A percentile compares a stretch with the other conserved stretches of the same genome.
These are phyloP conservation scores for Bovichtus variegatus DNA, from an alignment of 2,797 vertebrate genomes.

Conservation along the genomic window DNA sequence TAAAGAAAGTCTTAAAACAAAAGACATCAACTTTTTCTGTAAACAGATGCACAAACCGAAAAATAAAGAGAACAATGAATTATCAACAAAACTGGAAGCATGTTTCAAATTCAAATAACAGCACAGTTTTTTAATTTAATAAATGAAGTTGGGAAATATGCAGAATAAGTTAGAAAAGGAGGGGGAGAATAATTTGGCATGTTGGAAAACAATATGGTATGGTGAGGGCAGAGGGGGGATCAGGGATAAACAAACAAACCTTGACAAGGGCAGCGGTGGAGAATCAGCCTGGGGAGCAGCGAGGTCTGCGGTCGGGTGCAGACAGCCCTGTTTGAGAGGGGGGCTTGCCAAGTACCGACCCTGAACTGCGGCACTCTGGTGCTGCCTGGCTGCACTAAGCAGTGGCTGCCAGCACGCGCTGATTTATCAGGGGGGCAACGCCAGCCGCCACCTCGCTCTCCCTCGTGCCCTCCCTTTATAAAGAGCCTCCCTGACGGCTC, in stretches of 20 bases:
- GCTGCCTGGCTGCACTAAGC: slow-evolving; percentile 83
- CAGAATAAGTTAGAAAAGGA: slow-evolving; percentile 77
- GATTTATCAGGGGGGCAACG: slow-evolving; percentile 89
- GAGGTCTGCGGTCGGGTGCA: slow-evolving; percentile 78
- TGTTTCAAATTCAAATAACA: slow-evolving; percentile 65
- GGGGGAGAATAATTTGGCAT: slow-evolving; percentile 72
- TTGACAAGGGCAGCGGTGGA: slow-evolving; percentile 81
- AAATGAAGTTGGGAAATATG: slow-evolving; percentile 81
- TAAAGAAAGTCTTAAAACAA: slow-evolving; percentile 28
- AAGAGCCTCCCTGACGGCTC: slow-evolving; percentile 89
- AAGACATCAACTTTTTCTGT: slow-evolving; percentile 31
- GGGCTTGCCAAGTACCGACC: slow-evolving; percentile 83
- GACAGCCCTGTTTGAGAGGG: slow-evolving; percentile 73
- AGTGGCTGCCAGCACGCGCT: slow-evolving; percentile 81
- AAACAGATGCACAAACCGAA: slow-evolving; percentile 29
- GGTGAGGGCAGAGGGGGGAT: slow-evolving; percentile 67
- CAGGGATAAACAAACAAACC: slow-evolving; percentile 84
- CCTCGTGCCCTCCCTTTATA: slow-evolving; percentile 85
- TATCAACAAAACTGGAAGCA: slow-evolving; percentile 49
- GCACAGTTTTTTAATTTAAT: slow-evolving; percentile 76
- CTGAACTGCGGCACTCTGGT: slow-evolving; percentile 82
- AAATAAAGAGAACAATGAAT: slow-evolving; percentile 57
- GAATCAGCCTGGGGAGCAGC: slow-evolving; percentile 70
- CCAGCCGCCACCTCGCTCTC: slow-evolving; percentile 85
- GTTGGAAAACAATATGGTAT: slow-evolving; percentile 68